phyloP scores from a whole-genome alignment of 2,113 vertebrate species.

The Loxodonta africana region DNA sequence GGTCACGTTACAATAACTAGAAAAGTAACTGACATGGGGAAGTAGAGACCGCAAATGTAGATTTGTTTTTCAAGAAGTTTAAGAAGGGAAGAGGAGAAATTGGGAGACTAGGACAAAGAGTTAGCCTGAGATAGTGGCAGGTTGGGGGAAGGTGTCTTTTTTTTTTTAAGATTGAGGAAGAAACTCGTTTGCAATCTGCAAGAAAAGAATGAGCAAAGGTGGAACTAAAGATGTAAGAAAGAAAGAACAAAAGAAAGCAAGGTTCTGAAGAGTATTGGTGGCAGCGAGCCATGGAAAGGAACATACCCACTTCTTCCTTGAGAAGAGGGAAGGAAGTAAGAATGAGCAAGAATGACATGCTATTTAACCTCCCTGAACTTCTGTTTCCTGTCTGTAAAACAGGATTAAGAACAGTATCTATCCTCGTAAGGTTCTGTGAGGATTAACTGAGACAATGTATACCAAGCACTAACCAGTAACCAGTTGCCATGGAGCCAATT shows the following conservation, averaged over 20 bases:
- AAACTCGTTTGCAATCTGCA: not conserved
- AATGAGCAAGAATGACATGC: conserved; percentile 1
- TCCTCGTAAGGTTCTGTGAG: not conserved
- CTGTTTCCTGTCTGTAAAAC: not conserved
- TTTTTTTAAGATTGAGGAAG: not conserved
- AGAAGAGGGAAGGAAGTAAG: conserved; percentile 62
- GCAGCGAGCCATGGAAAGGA: not conserved
- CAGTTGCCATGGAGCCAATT: not conserved
- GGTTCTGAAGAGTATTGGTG: not conserved
- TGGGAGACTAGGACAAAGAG: not conserved
- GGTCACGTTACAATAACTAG: not conserved
- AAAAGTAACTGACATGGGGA: not conserved
- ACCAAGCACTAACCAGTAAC: not conserved
- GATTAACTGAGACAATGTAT: not conserved
- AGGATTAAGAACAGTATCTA: not conserved
- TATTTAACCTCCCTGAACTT: not conserved
- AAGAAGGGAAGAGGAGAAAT: not conserved
- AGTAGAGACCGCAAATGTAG: not conserved
- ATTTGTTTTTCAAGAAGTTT: not conserved
- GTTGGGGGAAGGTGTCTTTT: not conserved
- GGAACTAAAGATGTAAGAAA: not conserved
- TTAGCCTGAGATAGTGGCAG: not conserved
- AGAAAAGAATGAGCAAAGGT: not conserved
- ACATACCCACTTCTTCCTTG: not conserved
- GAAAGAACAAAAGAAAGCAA: not conserved